phyloP scores from a whole-genome alignment of 2,113 vertebrate genomes.

The Pampusana beccarii region DNA sequence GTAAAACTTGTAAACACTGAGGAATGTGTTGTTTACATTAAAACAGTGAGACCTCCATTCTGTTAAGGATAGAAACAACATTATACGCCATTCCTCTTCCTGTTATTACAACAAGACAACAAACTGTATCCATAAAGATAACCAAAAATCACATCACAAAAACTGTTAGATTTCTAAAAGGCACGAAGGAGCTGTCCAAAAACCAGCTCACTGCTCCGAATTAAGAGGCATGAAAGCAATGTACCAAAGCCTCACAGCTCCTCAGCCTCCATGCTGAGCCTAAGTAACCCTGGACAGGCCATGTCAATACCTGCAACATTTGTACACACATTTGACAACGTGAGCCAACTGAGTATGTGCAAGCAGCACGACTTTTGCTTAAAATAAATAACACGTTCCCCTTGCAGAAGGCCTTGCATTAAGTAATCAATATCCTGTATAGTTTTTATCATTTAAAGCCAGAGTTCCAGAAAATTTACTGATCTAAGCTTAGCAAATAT shows the following conservation, averaged over 20 bases:
- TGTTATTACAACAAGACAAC: not conserved
- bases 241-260: not conserved
- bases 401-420: not conserved
- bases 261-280: not conserved
- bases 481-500: not conserved
- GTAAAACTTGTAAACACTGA: not conserved
- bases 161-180: not conserved
- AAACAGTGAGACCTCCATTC: not conserved
- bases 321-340: not conserved
- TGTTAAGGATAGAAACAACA: not conserved
- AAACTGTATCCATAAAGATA: not conserved
- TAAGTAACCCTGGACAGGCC: not conserved
- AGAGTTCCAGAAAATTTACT: not conserved
- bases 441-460: not conserved
- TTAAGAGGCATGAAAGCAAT: not conserved
- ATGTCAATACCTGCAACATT: not conserved
- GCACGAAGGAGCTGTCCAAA: not conserved
- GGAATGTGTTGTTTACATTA: not conserved
- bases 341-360: rapidly evolving
- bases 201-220: not conserved
- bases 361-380: not conserved
- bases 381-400: not conserved
- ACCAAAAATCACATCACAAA: not conserved
- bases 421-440: not conserved
- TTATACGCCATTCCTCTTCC: not conserved